Base-by-base conservation (phyloP, 2,797 vertebrate genomes). In the Xerus rutilus region DNA sequence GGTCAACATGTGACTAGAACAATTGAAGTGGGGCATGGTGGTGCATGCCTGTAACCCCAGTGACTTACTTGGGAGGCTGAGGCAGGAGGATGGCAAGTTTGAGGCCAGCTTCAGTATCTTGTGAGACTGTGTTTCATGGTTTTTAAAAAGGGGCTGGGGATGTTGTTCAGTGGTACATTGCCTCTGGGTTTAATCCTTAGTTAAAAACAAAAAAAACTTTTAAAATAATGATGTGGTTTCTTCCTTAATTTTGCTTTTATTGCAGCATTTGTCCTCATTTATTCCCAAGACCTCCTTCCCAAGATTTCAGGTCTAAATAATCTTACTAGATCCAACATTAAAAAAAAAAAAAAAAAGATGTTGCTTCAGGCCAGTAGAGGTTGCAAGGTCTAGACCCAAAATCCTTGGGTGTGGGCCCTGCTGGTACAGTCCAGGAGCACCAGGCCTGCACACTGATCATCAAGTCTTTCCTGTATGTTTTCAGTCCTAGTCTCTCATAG, bases 341-440 rank as follows among this genome's bases (percentile, higher is more conserved):
- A 57, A 57, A 21, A 57, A 57, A 20, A 8, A 54, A 65, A 39
- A 47, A 23, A 17, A 23, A 21, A 59, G 1, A 28, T 6, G 3
- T 62, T 14, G 10, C 11, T 84, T 57, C 65, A 76, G 25, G 12
- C 10, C 21, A 65, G 35, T 11, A 30, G 35, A 11, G 30, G 15
- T 14, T 20, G 20, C 21, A 67, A 79, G 43, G 30, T 18, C 35
- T 14, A 6, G 52, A 7, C 32, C 17, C 4, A 67, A 1, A n/a
- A 21, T 9, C 7, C 2, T 5, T 20, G 21, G 2, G 2, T 17
- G n/a, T 18, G 35, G 70, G 35, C 11, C 0, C 20, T 2, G 1
- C 9, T 15, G 6, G 30, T 3, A 25, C 35, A 14, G 59, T 13
- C 47, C 59, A 25, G n/a, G 7, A 20, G 3, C 57, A 30, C 64